These are phyloP conservation scores for Nomada flava DNA, from an alignment of 2,888 invertebrate species.

Conservation along the genomic window DNA sequence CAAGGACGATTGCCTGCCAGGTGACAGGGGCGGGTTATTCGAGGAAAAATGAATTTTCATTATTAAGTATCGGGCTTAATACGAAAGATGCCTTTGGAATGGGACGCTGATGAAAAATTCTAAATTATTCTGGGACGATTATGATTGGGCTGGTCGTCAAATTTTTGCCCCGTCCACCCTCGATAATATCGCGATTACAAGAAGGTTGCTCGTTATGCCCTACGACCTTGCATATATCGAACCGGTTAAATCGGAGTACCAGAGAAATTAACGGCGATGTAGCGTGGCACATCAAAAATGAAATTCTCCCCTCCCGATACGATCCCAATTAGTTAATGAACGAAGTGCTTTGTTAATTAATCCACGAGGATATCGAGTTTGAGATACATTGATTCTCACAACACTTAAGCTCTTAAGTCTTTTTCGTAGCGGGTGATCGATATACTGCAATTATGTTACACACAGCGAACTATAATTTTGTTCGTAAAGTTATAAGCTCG, in stretches of 20 bases:
- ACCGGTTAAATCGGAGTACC: conserved; percentile 42
- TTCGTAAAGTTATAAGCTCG: too few species aligned
- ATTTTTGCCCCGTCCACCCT: neutral
- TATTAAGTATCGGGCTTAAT: conserved; percentile 38
- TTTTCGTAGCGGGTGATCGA: neutral
- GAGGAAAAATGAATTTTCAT: conserved; percentile 35
- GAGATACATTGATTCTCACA: too few species aligned
- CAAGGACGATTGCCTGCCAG: neutral
- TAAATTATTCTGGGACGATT: conserved; percentile 34
- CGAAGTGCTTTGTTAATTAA: conserved; percentile 71
- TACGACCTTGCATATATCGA: conserved; percentile 1
- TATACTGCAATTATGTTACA: neutral
- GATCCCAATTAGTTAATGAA: conserved; percentile 75
- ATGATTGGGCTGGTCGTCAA: conserved; percentile 8
- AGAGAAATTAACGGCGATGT: conserved; percentile 28
- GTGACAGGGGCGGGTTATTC: neutral
- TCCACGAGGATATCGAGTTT: conserved; percentile 11
- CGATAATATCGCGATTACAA: conserved; percentile 24
- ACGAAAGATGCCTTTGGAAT: conserved; percentile 9
- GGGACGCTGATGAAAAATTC: conserved; percentile 28
- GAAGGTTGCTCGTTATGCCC: conserved; percentile 3
- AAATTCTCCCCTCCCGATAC: conserved; percentile 44
- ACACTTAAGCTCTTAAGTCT: too few species aligned
- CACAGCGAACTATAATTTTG: too few species aligned
- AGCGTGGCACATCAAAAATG: conserved; percentile 51